Conservation (phyloP, 92 coral and sea anemone genomes). For the Epizoanthus ramosus region DNA sequence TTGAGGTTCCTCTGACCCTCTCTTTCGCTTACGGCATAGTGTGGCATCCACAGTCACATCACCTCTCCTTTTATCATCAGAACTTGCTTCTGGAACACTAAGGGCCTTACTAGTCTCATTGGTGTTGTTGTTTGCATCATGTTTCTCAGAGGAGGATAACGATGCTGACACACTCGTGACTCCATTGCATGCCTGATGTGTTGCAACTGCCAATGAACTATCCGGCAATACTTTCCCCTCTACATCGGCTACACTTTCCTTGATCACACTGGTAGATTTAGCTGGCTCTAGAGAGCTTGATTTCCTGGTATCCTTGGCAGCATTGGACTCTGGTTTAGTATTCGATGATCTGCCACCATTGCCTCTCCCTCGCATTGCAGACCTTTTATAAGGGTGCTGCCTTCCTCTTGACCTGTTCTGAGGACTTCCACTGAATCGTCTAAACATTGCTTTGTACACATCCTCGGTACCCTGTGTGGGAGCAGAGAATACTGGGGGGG, state of each 20-base stretch:
- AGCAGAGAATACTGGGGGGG: constrained; percentile 1
- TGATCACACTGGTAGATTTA: background rate
- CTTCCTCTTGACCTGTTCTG: background rate
- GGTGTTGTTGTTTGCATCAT: constrained; percentile 24
- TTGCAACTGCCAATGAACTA: background rate
- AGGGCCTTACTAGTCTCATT: background rate
- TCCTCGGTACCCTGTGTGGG: constrained; percentile 12
- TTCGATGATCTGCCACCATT: background rate
- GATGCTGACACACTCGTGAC: background rate
- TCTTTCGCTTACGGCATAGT: constrained; percentile 4
- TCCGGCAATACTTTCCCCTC: background rate
- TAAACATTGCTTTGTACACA: constrained; percentile 41
- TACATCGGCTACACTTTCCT: background rate
- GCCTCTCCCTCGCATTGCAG: background rate
- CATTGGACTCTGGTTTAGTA: background rate
- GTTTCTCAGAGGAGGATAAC: background rate
- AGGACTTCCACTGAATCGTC: constrained; percentile 13
- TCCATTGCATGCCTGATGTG: background rate
- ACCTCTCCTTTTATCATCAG: background rate
- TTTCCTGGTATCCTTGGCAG: background rate
- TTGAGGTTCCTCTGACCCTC: constrained; percentile 1
- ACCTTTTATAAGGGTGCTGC: constrained; percentile 11
- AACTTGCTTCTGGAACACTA: background rate
- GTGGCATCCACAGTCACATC: background rate
- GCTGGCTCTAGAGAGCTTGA: background rate